phyloP scores from a whole-genome alignment of 2,797 vertebrate species.

The Scolopax bukidnonensis region DNA sequence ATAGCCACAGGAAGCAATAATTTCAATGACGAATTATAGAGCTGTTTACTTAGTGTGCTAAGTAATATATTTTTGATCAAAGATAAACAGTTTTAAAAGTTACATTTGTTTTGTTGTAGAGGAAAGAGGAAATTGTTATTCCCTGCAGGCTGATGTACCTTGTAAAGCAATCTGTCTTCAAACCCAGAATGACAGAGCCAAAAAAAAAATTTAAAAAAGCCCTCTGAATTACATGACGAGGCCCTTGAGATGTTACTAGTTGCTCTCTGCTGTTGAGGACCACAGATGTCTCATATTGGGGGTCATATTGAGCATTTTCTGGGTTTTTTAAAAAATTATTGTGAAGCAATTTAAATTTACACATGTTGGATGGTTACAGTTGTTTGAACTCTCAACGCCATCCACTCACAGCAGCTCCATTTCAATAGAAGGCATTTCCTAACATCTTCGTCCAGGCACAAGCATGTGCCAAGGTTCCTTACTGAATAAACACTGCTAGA shows the following conservation, averaged over 20 bases:
- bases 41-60: conserved; percentile 82
- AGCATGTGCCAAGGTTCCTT: fast-evolving
- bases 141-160: conserved; percentile 85
- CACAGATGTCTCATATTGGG: conserved; percentile 75
- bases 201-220: conserved; percentile 51
- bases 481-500: neutral
- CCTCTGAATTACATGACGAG: conserved; percentile 70
- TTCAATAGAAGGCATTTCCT: neutral
- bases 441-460: neutral
- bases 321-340: neutral
- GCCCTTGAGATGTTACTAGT: conserved; percentile 75
- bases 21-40: conserved; percentile 84
- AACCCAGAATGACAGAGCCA: conserved; percentile 75
- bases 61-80: conserved; percentile 87
- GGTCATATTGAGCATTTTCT: neutral
- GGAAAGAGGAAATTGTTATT: conserved; percentile 86
- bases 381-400: neutral
- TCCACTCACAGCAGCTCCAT: neutral
- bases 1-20: conserved; percentile 86
- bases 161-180: conserved; percentile 83
- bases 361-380: neutral
- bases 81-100: conserved; percentile 86
- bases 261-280: conserved; percentile 73
- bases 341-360: neutral
- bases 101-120: conserved; percentile 80